Evolutionary conservation across 2,888 invertebrate species (phyloP), one percentile per base, ranked within the genome.

Genomic region (Melieria crassipennis): DNA sequence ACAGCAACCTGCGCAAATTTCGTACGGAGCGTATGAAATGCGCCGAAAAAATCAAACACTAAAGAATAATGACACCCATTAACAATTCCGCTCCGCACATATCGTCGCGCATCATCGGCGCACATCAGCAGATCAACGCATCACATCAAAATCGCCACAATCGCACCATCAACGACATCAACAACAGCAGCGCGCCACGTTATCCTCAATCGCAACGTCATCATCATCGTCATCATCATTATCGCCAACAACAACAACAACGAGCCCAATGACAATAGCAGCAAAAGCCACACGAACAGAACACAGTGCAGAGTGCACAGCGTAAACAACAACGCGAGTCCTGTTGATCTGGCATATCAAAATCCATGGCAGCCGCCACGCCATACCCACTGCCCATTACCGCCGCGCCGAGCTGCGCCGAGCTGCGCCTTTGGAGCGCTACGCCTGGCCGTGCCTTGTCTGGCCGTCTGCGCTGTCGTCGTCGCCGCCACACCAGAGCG

Each of bases 31-130:
- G 16, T 16, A 30, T 2, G 30, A 30, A 30, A 30, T 30, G 30
- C 30, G 30, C 30, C 30, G 30, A 30, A 30, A 30, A 30, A 30
- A 30, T 61, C 70, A 69, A 71, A 63, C 62, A 63, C 69, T 69
- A 63, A 63, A 69, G 47, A 71, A 71, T 71, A 69, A 65, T 69
- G 71, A 69, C 69, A 67, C 55, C 69, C 66, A 73, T 73, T 73
- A 73, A 73, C 69, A 63, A 71, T 63, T 66, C 52, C 69, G 66
- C 58, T 63, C 48, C 62, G 64, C 30, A 68, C 60, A 66, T 67
- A 63, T 52, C 65, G 46, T 43, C 16, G 47, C 62, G 11, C 43
- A 47, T 5, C 30, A 13, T 13, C 62, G 16, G 46, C 46, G 11
- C 47, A 45, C 52, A 16, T 47, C 52, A 45, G 11, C 55, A 10